phyloP scores from a whole-genome alignment of 2,797 vertebrate species.

The Tympanoctomys barrerae region DNA sequence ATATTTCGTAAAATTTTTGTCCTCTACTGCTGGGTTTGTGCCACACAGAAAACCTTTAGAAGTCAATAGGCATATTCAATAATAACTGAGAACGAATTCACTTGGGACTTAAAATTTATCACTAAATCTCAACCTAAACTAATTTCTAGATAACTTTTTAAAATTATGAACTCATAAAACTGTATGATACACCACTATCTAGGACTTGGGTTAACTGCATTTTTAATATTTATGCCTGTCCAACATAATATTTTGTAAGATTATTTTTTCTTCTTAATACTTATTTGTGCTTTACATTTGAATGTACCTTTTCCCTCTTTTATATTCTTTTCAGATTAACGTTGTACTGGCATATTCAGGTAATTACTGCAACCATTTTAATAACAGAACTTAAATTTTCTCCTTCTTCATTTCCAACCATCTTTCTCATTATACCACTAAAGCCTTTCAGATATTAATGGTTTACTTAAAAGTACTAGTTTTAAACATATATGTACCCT shows the following conservation, averaged over 20 bases:
- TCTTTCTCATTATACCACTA: background rate
- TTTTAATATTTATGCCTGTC: background rate
- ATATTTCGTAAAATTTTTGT: conserved; percentile 42
- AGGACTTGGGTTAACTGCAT: background rate
- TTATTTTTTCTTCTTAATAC: background rate
- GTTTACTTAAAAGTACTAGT: background rate
- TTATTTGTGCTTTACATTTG: background rate
- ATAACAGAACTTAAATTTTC: background rate
- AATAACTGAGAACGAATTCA: background rate
- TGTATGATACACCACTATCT: background rate
- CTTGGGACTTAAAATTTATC: conserved; percentile 36
- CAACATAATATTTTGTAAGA: conserved; percentile 8
- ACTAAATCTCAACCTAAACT: background rate
- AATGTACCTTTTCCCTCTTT: background rate
- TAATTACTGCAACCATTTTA: background rate
- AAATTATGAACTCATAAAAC: background rate
- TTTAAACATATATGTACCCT: background rate
- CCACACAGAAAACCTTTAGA: background rate
- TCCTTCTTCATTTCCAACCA: conserved; percentile 30
- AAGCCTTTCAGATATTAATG: background rate
- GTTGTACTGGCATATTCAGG: background rate
- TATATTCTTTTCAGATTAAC: background rate
- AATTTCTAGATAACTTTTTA: conserved; percentile 37
- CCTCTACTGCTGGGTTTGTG: background rate
- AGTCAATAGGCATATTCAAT: background rate